These are phyloP conservation scores for Gymnothorax javanicus DNA, from an alignment of 2,797 vertebrate species.

Conservation along the genomic window DNA sequence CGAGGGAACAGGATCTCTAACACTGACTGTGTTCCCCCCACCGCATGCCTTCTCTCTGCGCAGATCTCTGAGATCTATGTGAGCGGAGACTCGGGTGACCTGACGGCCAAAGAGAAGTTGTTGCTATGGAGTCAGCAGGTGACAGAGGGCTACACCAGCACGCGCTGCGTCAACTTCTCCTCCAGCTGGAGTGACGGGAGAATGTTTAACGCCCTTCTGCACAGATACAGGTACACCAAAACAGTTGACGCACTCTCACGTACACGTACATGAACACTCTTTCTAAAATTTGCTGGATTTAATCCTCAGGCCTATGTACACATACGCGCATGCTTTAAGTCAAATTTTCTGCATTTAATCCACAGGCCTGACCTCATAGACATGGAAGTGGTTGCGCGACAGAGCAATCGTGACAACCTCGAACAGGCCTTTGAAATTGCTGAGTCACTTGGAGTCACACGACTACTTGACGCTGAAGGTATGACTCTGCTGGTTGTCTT, in stretches of 20 bases:
- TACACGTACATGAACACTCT: background rate
- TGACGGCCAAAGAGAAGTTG: constrained; percentile 98
- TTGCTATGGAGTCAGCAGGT: constrained; percentile 95
- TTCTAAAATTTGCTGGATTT: background rate
- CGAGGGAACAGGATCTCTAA: background rate
- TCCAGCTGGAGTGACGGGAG: constrained; percentile 94
- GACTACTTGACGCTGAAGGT: constrained; percentile 97
- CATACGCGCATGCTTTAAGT: background rate
- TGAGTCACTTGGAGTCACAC: constrained; percentile 90
- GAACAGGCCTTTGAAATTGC: constrained; percentile 98
- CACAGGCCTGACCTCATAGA: constrained; percentile 94
- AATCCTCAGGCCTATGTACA: background rate
- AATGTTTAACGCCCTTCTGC: constrained; percentile 97
- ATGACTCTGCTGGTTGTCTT: constrained; percentile 35
- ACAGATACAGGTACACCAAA: constrained; percentile 86
- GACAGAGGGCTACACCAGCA: constrained; percentile 86
- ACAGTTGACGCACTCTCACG: background rate
- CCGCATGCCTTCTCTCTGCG: background rate
- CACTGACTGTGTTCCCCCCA: background rate
- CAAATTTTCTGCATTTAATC: constrained; percentile 1
- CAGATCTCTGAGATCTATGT: constrained; percentile 99
- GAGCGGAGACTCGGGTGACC: constrained; percentile 91
- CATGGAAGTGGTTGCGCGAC: constrained; percentile 89
- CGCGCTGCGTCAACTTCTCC: constrained; percentile 95
- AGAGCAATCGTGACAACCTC: constrained; percentile 93